phyloP scores from a whole-genome alignment of 2,888 invertebrate genomes.

The Choristoneura rosaceana region DNA sequence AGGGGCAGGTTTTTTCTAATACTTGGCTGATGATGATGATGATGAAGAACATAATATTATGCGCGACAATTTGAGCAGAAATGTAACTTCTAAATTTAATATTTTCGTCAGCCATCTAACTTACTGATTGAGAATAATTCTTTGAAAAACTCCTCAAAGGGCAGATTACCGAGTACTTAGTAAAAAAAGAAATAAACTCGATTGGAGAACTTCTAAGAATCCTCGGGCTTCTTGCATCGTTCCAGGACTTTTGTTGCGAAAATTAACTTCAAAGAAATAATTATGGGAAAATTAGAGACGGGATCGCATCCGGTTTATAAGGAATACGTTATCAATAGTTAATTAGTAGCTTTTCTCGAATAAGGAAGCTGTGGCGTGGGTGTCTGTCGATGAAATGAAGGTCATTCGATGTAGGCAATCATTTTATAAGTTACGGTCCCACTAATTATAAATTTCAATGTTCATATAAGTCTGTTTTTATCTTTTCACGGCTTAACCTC shows the following conservation, averaged over 20 bases:
- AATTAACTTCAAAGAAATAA: slow-evolving; percentile 23
- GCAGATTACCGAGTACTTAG: slow-evolving; percentile 17
- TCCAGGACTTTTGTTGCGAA: slow-evolving; percentile 8
- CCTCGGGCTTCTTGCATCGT: slow-evolving; percentile 1
- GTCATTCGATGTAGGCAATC: not conserved
- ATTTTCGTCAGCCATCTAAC: not conserved
- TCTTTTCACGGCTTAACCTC: too few species aligned
- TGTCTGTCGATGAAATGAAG: not conserved
- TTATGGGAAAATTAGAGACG: not conserved
- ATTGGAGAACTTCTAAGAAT: slow-evolving; percentile 2
- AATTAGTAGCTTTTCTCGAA: not conserved
- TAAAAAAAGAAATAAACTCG: slow-evolving; percentile 16
- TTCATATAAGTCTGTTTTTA: too few species aligned
- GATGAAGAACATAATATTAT: not conserved
- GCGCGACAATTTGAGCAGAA: not conserved
- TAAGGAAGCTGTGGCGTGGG: not conserved
- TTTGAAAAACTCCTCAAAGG: slow-evolving; percentile 15
- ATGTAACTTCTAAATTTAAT: not conserved
- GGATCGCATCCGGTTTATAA: not conserved
- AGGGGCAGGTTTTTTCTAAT: too few species aligned
- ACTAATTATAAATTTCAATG: too few species aligned
- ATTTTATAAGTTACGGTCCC: too few species aligned
- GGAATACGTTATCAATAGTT: not conserved
- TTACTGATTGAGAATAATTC: slow-evolving; percentile 16
- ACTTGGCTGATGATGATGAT: too few species aligned